phyloP scores from a whole-genome alignment of 2,888 invertebrate species.

The Aspidiotus destructor region DNA sequence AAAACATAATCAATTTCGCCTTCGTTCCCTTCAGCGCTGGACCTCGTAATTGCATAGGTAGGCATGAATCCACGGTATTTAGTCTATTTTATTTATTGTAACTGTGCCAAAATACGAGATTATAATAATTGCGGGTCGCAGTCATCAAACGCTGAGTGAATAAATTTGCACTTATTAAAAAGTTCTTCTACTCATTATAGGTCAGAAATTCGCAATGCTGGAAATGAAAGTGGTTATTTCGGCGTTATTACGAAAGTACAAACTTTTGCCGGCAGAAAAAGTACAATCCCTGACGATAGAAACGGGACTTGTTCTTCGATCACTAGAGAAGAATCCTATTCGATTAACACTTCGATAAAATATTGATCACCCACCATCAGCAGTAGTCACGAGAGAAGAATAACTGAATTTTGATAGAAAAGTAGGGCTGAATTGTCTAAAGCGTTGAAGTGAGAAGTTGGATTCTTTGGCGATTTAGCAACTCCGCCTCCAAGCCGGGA shows the following conservation, averaged over 20 bases:
- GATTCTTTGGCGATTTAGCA: no score
- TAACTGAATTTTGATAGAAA: no score
- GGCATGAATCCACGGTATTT: neutral
- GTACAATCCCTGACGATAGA: neutral
- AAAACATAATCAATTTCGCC: constrained; percentile 21
- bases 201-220: constrained; percentile 34
- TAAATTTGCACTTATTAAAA: no score
- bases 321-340: neutral
- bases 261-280: constrained; percentile 12
- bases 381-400: no score
- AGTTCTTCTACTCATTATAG: constrained; percentile 12
- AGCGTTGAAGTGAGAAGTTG: no score
- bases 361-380: no score
- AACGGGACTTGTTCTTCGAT: constrained; percentile 13
- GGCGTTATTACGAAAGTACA: constrained; percentile 20
- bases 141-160: neutral
- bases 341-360: no score
- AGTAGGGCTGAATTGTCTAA: no score
- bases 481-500: no score
- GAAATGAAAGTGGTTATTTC: constrained; percentile 34
- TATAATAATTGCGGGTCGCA: no score
- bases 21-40: constrained; percentile 35
- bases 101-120: no score
- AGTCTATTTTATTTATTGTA: neutral
- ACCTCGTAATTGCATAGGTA: constrained; percentile 34